Evolutionary conservation across 37 sponge, comb jelly and placozoan genomes (phyloP), one percentile per base, ranked within the genome.

Genomic region (Chondrosia reniformis): DNA sequence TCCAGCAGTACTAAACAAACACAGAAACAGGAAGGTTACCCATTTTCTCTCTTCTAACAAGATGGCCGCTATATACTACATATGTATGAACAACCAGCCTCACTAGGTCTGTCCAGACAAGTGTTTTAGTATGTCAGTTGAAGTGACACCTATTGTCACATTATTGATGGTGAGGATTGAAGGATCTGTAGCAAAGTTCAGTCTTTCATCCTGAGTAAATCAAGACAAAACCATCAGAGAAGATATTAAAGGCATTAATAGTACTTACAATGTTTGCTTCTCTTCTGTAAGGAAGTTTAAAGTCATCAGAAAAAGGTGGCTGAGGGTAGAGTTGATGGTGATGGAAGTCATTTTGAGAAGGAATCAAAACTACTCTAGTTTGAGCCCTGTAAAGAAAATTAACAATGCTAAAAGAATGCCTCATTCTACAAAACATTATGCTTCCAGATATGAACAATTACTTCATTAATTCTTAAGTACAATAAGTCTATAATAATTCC

Each of bases 241-340:
- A n/a, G n/a, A n/a, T n/a, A n/a, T n/a, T n/a, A n/a, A n/a, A n/a
- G n/a, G n/a, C n/a, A 10, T 21, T 2, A 13, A 32, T 30, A n/a
- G 5, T 2, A 32, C 25, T 13, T 64, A 22, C 17, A 25, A 9
- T 62, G 6, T 19, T 4, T 19, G 19, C 33, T 30, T 36, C 66
- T 64, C 33, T 28, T 63, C 25, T 28, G 64, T 21, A 21, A 63
- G 8, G 12, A 12, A 63, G 31, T 63, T 28, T 63, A 24, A 10
- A n/a, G 64, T 21, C 69, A 67, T 41, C 69, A 67, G 39, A 6
- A 84, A 88, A 87, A 1, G 95, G 86, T 31, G 92, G 92, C 63
- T 94, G 95, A 5, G 95, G 95, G 63, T 91, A 94, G 43, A 94
- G 89, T 25, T 40, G 46, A 7, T 78, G 84, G 63, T 94, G 91